Base-by-base conservation (phyloP, 2,113 vertebrate species). In the Brachypodius melanocephalos region DNA sequence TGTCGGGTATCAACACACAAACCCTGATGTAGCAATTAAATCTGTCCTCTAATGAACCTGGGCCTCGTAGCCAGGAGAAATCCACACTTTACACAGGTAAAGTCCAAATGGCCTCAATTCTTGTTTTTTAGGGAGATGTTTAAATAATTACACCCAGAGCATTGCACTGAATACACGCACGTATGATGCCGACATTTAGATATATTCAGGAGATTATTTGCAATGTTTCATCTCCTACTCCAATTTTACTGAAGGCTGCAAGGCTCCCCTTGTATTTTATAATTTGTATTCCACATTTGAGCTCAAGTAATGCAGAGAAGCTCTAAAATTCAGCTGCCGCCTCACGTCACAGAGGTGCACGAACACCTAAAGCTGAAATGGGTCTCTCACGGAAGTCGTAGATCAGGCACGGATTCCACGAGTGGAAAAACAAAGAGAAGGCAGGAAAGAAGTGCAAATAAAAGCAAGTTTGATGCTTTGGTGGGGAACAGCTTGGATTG, bases 1-100 rank as follows among this genome's bases (percentile, higher is more conserved):
- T 95, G 95, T 74, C 51, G 78, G 66, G n/a, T 74, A 81, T 78
- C 95, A 92, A 94, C 91, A 45, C 67, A 42, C 93, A 73, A 54
- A 76, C 93, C 51, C 32, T 61, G 68, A 61, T 38, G 67, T 16
- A 55, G 89, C 94, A 93, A 77, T 92, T 95, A 95, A 93, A 81
- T 77, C 85, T 81, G 80, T 82, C 89, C 84, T 5, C 0, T 88
- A 67, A 88, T 73, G 91, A 91, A 63, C 82, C 68, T 52, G 40
- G n/a, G 18, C 90, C 69, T 72, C 15, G 0, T 26, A 63, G 78
- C 61, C 72, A 72, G 78, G 57, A 90, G 84, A 72, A 78, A 88
- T 65, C 66, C 52, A 32, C 71, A 15, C 17, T 38, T 38, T 10
- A 0, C 49, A 72, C 54, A n/a, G 49, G 73, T 77, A 20, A 74